phyloP scores from a whole-genome alignment of 2,888 invertebrate species.

The Nasonovia ribisnigri region DNA sequence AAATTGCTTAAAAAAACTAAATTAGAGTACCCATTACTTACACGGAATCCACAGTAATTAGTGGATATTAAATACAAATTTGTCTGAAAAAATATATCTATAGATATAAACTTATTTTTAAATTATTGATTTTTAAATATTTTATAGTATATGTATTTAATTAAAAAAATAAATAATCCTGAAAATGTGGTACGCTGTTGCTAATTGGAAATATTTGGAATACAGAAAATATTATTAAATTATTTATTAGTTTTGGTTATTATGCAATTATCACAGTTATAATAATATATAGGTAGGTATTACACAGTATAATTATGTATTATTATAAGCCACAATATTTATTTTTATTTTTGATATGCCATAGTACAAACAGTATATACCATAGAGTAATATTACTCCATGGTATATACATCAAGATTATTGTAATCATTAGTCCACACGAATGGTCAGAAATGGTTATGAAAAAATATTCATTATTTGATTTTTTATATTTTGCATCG shows the following conservation, averaged over 20 bases:
- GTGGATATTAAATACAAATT: background rate
- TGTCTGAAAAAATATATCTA: background rate
- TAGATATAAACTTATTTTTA: background rate
- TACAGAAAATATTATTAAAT: background rate
- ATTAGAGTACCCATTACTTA: background rate
- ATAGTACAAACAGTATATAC: background rate
- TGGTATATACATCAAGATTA: background rate
- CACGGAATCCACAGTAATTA: background rate
- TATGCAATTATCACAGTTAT: background rate
- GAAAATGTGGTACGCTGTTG: background rate
- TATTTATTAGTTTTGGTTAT: background rate
- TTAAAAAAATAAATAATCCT: background rate
- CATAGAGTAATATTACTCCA: too few relatives aligned
- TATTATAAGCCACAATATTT: background rate
- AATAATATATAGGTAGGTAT: background rate
- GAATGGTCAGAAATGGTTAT: too few relatives aligned
- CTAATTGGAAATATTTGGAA: background rate
- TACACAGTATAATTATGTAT: too few relatives aligned
- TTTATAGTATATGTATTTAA: background rate
- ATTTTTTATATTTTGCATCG: background rate
- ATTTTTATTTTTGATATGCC: background rate
- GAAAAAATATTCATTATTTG: background rate
- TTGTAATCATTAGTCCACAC: background rate
- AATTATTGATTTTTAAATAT: conserved; percentile 1
- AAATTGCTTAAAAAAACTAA: conserved; percentile 4